Percentiles rank a stretch among this genome's conserved stretches.
Conservation (phyloP, 2,113 vertebrate species). For the Semicossyphus pulcher region DNA sequence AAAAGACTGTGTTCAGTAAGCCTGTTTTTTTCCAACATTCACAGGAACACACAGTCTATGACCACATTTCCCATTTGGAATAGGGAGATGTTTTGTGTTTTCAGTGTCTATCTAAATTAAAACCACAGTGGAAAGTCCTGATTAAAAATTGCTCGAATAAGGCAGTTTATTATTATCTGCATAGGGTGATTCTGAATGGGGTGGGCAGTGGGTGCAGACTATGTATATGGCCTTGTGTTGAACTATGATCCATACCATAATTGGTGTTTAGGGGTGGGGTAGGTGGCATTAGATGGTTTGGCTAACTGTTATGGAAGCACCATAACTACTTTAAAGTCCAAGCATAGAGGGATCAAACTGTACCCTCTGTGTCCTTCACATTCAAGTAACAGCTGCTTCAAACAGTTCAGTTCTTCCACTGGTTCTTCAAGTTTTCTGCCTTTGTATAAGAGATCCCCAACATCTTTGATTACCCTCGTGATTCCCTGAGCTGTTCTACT, state of each 20-base stretch:
- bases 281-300: not conserved
- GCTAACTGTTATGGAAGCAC: not conserved
- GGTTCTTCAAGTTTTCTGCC: not conserved
- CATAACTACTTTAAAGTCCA: not conserved
- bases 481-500: constrained; percentile 46
- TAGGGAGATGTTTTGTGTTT: not conserved
- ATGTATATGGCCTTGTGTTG: too few relatives aligned
- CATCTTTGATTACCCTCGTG: constrained; percentile 29
- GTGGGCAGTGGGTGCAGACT: too few relatives aligned
- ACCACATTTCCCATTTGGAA: not conserved
- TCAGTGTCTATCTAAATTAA: constrained; percentile 11
- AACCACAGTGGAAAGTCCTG: constrained; percentile 4
- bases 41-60: too few relatives aligned
- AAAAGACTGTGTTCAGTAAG: too few relatives aligned
- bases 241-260: too few relatives aligned
- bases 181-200: not conserved
- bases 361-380: not conserved
- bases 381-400: not conserved
- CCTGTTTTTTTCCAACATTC: too few relatives aligned
- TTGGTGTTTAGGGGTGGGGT: not conserved
- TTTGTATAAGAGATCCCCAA: constrained; percentile 10
- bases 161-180: not conserved
- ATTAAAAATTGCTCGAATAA: not conserved
- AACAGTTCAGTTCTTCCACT: not conserved
- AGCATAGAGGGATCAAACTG: constrained; percentile 1